Conservation (phyloP, 2,797 vertebrate species). For the Anguilla pacifica region DNA sequence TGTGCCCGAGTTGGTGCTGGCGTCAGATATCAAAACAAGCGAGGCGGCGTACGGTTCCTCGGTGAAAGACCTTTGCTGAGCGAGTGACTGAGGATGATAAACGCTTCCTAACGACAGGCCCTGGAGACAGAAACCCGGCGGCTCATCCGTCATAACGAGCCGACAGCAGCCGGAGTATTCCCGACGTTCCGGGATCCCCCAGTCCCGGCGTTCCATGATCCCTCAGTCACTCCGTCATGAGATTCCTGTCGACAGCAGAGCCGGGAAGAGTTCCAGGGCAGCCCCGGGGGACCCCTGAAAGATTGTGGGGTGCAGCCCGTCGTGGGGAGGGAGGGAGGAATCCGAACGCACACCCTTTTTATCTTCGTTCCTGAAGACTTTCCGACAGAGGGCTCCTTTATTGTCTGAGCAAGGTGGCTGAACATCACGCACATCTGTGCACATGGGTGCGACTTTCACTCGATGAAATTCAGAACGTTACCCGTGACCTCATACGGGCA, state of each 20-base stretch:
- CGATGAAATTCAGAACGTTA: background rate
- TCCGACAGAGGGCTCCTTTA: background rate
- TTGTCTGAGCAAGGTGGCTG: background rate
- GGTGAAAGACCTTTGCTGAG: constrained; percentile 38
- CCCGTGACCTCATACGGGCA: background rate
- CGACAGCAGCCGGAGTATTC: background rate
- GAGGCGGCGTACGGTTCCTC: constrained; percentile 27
- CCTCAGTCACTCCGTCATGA: background rate
- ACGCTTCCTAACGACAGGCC: constrained; percentile 34
- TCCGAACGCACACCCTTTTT: background rate
- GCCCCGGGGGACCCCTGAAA: background rate
- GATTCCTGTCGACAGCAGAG: constrained; percentile 25
- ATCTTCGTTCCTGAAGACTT: background rate
- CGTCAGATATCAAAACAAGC: background rate
- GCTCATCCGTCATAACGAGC: constrained; percentile 36
- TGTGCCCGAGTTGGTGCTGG: constrained; percentile 12
- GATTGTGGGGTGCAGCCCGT: background rate
- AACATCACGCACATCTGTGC: background rate
- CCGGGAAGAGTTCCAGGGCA: constrained; percentile 28
- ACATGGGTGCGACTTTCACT: background rate
- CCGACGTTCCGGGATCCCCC: background rate
- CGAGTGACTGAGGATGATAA: constrained; percentile 37
- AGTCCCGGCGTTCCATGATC: background rate
- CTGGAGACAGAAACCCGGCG: constrained; percentile 22
- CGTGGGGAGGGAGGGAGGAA: too few species aligned